Conservation (phyloP, 1,140 invertebrate genomes). For the Drosophila littoralis region DNA sequence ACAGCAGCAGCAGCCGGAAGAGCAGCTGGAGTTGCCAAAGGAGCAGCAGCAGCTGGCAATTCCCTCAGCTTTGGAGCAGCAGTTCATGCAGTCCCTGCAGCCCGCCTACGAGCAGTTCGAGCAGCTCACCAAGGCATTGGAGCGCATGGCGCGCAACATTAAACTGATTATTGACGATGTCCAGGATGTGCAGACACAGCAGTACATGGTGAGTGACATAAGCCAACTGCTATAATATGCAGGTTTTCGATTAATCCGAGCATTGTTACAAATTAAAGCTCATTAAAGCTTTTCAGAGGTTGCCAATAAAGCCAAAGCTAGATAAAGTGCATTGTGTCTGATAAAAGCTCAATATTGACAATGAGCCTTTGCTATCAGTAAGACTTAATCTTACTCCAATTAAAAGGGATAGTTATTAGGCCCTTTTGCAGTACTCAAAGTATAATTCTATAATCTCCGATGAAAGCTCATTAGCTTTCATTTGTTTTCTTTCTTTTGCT, state of each 20-base stretch:
- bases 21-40: background rate
- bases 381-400: too few relatives aligned
- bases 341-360: too few relatives aligned
- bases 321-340: too few relatives aligned
- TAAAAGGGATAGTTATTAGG: too few relatives aligned
- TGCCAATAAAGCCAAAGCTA: too few relatives aligned
- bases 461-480: constrained; percentile 1
- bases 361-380: too few relatives aligned
- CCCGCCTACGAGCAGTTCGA: constrained; percentile 51
- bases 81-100: constrained; percentile 47
- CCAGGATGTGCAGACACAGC: constrained; percentile 42
- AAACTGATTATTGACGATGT: constrained; percentile 53
- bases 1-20: background rate
- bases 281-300: too few relatives aligned
- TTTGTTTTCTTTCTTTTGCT: too few relatives aligned
- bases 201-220: constrained; percentile 44
- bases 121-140: constrained; percentile 18
- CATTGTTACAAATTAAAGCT: too few relatives aligned
- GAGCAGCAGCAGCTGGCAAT: background rate
- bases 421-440: too few relatives aligned
- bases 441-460: too few relatives aligned
- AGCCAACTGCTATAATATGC: background rate
- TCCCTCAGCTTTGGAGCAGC: constrained; percentile 13
- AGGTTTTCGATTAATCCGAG: background rate
- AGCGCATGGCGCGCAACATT: constrained; percentile 23